Evolutionary conservation across 2,888 invertebrate species (phyloP).

Genomic region (Aproaerema taeniolella): DNA sequence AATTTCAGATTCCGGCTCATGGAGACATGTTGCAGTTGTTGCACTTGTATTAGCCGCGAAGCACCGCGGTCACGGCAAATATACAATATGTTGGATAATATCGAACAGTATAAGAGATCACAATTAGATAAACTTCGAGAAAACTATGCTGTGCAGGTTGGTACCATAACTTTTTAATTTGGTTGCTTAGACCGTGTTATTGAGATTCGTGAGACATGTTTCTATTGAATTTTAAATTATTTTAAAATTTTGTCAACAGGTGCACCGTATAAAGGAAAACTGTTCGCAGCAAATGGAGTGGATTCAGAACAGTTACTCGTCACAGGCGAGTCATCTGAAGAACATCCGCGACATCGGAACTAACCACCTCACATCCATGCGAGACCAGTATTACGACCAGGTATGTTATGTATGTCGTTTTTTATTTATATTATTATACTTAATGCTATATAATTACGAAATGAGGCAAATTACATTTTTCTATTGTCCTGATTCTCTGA

Average conservation of each 20-base stretch:
- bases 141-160: slow-evolving; percentile 93
- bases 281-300: slow-evolving; percentile 96
- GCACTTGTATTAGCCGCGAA: slow-evolving; percentile 82
- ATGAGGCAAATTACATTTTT: too few relatives aligned
- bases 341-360: slow-evolving; percentile 95
- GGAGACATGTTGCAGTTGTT: slow-evolving; percentile 88
- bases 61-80: slow-evolving; percentile 90
- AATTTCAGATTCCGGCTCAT: slow-evolving; percentile 80
- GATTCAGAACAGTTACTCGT: slow-evolving; percentile 93
- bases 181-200: too few relatives aligned
- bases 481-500: too few relatives aligned
- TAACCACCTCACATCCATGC: slow-evolving; percentile 88
- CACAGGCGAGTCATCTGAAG: slow-evolving; percentile 89
- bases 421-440: too few relatives aligned
- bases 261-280: slow-evolving; percentile 94
- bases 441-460: too few relatives aligned
- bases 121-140: slow-evolving; percentile 92
- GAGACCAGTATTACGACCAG: slow-evolving; percentile 96
- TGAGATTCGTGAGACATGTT: too few relatives aligned
- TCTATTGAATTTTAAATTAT: too few relatives aligned
- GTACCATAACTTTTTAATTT: slow-evolving; percentile 16
- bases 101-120: slow-evolving; percentile 92
- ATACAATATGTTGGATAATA: slow-evolving; percentile 91
- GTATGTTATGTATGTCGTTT: too few relatives aligned
- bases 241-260: slow-evolving; percentile 63